phyloP scores from a whole-genome alignment of 2,113 vertebrate species.

The Neolamprologus falcicula region DNA sequence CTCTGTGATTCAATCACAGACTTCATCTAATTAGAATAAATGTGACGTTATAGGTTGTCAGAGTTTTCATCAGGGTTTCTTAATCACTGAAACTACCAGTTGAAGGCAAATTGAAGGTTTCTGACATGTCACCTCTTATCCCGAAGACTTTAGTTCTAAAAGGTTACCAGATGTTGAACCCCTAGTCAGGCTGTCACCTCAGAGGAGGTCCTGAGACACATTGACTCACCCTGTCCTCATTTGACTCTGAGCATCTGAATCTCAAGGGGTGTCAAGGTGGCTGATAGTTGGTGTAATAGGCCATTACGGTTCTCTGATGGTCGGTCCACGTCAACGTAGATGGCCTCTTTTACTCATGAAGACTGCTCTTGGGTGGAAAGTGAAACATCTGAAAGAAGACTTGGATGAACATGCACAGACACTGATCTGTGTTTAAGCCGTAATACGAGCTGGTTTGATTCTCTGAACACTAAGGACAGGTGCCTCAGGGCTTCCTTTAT shows the following conservation, averaged over 20 bases:
- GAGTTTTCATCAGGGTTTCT: neutral
- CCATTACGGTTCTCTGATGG: neutral
- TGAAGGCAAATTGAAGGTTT: neutral
- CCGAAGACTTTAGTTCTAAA: neutral
- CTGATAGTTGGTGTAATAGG: neutral
- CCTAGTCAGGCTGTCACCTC: neutral
- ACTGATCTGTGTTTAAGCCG: neutral
- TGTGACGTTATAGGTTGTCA: neutral
- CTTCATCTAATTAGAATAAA: neutral
- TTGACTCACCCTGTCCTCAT: neutral
- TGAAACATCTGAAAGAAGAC: neutral
- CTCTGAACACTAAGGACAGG: neutral
- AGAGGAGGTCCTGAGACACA: neutral
- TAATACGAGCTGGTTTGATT: neutral
- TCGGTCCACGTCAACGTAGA: neutral
- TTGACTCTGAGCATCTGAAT: neutral
- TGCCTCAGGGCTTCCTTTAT: neutral
- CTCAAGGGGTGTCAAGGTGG: neutral
- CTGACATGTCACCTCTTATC: neutral
- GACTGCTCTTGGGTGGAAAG: neutral
- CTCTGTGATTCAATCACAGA: neutral
- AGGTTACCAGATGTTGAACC: neutral
- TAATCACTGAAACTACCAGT: neutral
- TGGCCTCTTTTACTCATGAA: neutral
- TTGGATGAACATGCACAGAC: neutral